A percentile compares a stretch with the other conserved stretches of the same genome.
Evolutionary conservation across 2,113 vertebrate genomes (phyloP).

Genomic region (Microcebus murinus): DNA sequence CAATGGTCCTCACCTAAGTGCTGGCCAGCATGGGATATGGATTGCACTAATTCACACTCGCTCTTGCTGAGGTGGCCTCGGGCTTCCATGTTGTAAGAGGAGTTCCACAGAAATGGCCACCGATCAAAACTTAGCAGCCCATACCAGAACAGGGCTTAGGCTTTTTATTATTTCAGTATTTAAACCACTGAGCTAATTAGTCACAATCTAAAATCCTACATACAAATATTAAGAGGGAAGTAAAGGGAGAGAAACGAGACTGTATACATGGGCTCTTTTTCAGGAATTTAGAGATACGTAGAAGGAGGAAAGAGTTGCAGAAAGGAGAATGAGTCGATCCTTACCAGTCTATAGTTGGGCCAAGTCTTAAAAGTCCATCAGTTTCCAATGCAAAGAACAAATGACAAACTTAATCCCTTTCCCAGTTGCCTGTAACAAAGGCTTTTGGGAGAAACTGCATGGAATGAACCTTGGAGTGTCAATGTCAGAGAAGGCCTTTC

Average conservation of each 20-base stretch:
- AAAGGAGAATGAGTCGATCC: neutral
- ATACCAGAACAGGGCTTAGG: neutral
- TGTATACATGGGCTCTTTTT: neutral
- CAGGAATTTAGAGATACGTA: neutral
- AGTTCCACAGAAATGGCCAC: neutral
- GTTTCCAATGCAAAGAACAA: neutral
- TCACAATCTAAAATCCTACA: neutral
- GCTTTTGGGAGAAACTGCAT: neutral
- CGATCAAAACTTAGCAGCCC: neutral
- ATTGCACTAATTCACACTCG: neutral
- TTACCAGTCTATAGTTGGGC: neutral
- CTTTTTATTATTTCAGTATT: conserved; percentile 7
- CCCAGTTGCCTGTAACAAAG: neutral
- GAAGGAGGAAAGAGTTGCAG: neutral
- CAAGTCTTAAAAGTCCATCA: neutral
- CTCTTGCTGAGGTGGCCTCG: neutral
- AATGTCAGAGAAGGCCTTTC: neutral
- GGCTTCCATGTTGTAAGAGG: neutral
- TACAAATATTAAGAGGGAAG: neutral
- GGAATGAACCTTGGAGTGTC: neutral
- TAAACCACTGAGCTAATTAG: neutral
- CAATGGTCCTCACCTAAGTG: neutral
- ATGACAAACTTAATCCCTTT: neutral
- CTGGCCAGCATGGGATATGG: neutral
- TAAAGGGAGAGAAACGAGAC: neutral